Evolutionary conservation across 2,113 vertebrate genomes (phyloP).

Genomic region (Emydocephalus ijimae): DNA sequence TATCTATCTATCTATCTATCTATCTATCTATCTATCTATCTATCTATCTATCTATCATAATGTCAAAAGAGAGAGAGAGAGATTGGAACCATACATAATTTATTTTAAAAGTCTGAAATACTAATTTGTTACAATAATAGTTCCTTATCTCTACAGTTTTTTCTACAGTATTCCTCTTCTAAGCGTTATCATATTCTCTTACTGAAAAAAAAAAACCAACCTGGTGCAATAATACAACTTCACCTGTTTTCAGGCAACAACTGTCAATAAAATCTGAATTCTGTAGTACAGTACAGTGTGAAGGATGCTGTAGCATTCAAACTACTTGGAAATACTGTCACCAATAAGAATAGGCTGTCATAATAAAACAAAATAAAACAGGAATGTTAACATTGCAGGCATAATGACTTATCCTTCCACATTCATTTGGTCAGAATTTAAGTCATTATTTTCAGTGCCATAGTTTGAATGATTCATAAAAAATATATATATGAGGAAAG

Average conservation of each 20-base stretch:
- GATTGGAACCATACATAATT: slow-evolving; percentile 55
- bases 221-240: slow-evolving; percentile 24
- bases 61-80: background rate
- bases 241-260: slow-evolving; percentile 1
- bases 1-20: too few relatives aligned
- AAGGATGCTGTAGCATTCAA: background rate
- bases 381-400: background rate
- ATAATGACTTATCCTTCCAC: slow-evolving; percentile 1
- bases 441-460: slow-evolving; percentile 37
- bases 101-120: slow-evolving; percentile 53
- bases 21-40: too few relatives aligned
- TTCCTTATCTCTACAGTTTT: slow-evolving; percentile 45
- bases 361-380: background rate
- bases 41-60: too few relatives aligned
- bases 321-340: background rate
- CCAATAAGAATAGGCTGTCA: background rate
- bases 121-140: slow-evolving; percentile 42
- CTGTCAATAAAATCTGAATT: slow-evolving; percentile 31
- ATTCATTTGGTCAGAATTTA: slow-evolving; percentile 20
- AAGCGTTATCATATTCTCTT: background rate
- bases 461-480: slow-evolving; percentile 50
- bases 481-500: slow-evolving; percentile 25
- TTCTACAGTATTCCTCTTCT: slow-evolving; percentile 39
- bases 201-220: slow-evolving; percentile 24
- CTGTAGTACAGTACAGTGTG: slow-evolving; percentile 18